Base-by-base conservation (phyloP, 2,113 vertebrate species). In the Camarhynchus parvulus region DNA sequence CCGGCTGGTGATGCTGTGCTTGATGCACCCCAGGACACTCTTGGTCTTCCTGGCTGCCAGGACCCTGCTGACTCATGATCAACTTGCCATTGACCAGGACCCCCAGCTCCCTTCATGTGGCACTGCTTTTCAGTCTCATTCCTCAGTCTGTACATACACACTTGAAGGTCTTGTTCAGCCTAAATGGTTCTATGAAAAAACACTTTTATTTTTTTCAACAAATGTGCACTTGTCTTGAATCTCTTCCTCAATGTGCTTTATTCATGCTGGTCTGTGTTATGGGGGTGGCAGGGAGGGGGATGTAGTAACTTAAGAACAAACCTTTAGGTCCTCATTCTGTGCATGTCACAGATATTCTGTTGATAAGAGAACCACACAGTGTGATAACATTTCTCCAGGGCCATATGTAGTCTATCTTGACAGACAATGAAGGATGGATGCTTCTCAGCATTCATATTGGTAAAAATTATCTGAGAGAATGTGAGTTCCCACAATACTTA, bases 1-100 rank as follows among this genome's bases (percentile, higher is more conserved):
- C 63, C 0, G 0, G 53, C 33, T 61, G 52, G 30, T 0, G 3
- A 52, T 68, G 44, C 83, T 77, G 73, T 1, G 17, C 73, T 44
- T 68, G 73, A 33, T 87, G 73, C 0, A 2, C 81, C 28, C 18
- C 44, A 87, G 31, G 27, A 19, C 33, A 52, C 0, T 0, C 0
- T 2, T 69, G 63, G 7, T 27, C 10, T 27, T 77, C 33, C 55
- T 77, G 73, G 46, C 53, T 87, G 73, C 53, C 63, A 46, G 53
- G 55, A 39, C 83, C 33, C 37, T 61, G 46, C 53, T 86, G 27
- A 0, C 9, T 61, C 18, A 8, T 19, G 3, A 1, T 10, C 33
- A 77, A 0, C 22, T 69, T 77, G 4, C 22, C 53, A 17, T 9
- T 0, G 1, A 0, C 27, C 72, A 37, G 37, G 18, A 52, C 11